Conservation (phyloP, 1,140 invertebrate species). For the Lepidurus apus region DNA sequence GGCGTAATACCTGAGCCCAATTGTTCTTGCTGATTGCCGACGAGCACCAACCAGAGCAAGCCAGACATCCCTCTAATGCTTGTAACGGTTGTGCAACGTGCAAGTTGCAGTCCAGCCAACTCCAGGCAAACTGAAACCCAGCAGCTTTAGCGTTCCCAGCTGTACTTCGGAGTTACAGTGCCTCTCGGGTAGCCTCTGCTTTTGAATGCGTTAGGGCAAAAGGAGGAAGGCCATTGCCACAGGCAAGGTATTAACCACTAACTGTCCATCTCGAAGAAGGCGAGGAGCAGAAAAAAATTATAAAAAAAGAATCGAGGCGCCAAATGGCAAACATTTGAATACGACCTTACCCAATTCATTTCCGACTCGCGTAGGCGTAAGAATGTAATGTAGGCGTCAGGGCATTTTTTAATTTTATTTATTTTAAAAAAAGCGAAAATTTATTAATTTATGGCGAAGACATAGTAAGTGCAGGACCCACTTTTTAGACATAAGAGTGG, state of each 20-base stretch:
- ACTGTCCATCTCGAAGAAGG: slow-evolving; percentile 1
- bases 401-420: background rate
- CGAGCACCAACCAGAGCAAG: background rate
- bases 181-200: background rate
- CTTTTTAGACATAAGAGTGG: background rate
- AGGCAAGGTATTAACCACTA: slow-evolving; percentile 13
- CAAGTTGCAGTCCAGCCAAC: slow-evolving; percentile 2
- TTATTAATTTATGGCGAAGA: background rate
- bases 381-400: background rate
- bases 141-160: background rate
- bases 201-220: slow-evolving; percentile 15
- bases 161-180: background rate
- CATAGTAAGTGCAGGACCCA: no score
- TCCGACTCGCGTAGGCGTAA: background rate
- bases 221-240: slow-evolving; percentile 17
- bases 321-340: slow-evolving; percentile 8
- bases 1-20: background rate
- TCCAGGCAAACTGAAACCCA: background rate
- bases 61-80: background rate
- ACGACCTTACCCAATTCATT: background rate
- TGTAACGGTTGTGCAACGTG: background rate
- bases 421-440: background rate
- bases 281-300: background rate
- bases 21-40: background rate
- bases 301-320: slow-evolving; percentile 12